A percentile compares a stretch with the other conserved stretches of the same genome.
Conservation (phyloP, 1,140 invertebrate genomes). For the Caenorhabditis brenneri region DNA sequence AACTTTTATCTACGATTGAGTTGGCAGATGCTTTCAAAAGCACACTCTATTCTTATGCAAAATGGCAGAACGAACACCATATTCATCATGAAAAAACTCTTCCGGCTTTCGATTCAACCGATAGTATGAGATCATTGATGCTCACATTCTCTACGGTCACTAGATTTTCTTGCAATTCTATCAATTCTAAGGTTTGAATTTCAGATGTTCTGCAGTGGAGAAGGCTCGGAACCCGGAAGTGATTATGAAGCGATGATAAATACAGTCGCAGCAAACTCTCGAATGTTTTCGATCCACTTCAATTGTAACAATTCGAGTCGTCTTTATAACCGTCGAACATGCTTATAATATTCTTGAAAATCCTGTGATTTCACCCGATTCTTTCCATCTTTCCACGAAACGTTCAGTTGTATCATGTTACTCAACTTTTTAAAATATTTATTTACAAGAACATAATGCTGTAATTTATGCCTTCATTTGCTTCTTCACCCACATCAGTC, state of each 20-base stretch:
- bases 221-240: conserved; percentile 14
- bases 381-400: not conserved
- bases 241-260: conserved; percentile 32
- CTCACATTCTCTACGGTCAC: not conserved
- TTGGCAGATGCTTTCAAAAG: conserved; percentile 13
- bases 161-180: not conserved
- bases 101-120: conserved; percentile 23
- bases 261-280: not conserved
- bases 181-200: not conserved
- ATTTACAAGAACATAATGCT: not conserved
- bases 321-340: conserved; percentile 6
- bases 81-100: conserved; percentile 15
- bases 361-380: not conserved
- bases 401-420: not conserved
- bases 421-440: not conserved
- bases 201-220: conserved; percentile 32
- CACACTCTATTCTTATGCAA: conserved; percentile 15
- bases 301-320: conserved; percentile 19
- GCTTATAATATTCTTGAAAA: not conserved
- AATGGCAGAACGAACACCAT: conserved; percentile 29
- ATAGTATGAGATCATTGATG: conserved; percentile 3
- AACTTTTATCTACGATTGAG: conserved; percentile 10
- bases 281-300: conserved; percentile 31
- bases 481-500: conserved; percentile 37
- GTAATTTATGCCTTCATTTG: conserved; percentile 33